Evolutionary conservation across 2,797 vertebrate genomes (phyloP).

Genomic region (Varecia variegata): DNA sequence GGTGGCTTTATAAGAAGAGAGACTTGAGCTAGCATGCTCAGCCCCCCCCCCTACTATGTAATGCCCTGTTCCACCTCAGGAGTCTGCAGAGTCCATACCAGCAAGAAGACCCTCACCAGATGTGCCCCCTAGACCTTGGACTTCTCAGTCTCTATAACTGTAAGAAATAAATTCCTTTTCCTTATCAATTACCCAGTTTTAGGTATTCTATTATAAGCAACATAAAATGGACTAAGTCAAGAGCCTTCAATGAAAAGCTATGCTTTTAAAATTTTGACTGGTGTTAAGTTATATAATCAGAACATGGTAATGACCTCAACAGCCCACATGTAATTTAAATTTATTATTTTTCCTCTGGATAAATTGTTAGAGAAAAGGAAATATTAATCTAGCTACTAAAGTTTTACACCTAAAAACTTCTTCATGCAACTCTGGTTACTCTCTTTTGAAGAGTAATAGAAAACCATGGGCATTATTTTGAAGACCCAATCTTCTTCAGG

Average conservation of each 20-base stretch:
- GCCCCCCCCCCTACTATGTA: background rate
- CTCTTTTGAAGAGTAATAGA: background rate
- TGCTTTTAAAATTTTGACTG: background rate
- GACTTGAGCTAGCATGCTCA: background rate
- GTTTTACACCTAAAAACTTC: background rate
- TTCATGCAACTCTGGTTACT: background rate
- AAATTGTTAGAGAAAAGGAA: background rate
- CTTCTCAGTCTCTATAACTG: background rate
- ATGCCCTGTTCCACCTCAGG: background rate
- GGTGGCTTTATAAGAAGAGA: background rate
- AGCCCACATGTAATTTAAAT: background rate
- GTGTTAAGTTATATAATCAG: background rate
- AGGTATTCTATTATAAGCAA: background rate
- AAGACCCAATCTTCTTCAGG: background rate
- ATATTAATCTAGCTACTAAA: conserved; percentile 17
- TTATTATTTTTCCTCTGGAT: background rate
- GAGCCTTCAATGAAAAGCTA: background rate
- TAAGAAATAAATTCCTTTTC: background rate
- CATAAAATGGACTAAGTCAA: background rate
- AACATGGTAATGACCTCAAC: background rate
- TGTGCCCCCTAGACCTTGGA: background rate
- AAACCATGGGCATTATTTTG: background rate
- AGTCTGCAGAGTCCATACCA: background rate
- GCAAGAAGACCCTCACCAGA: background rate
- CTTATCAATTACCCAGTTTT: background rate